Percentiles rank a stretch among this genome's conserved stretches.
These are phyloP conservation scores for Pyrgus malvae DNA, from an alignment of 2,888 invertebrate genomes.

Conservation along the genomic window DNA sequence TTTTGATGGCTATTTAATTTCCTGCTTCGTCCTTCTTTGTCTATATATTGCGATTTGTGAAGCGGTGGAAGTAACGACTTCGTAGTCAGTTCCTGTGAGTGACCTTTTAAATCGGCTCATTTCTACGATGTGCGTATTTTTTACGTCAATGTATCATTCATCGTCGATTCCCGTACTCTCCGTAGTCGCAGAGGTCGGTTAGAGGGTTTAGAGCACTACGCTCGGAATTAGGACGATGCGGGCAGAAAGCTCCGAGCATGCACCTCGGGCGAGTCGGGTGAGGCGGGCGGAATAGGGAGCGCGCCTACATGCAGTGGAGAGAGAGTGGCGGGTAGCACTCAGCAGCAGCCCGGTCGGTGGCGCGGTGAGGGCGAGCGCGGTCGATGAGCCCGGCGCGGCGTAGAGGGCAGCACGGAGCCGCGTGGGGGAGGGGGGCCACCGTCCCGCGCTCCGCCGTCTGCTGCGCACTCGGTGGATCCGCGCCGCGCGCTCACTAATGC, in stretches of 20 bases:
- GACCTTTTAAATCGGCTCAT: too few species aligned
- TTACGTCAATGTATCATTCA: slow-evolving; percentile 12
- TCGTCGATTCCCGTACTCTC: neutral
- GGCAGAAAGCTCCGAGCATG: slow-evolving; percentile 19
- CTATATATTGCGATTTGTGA: too few species aligned
- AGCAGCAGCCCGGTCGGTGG: slow-evolving; percentile 41
- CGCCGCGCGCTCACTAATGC: slow-evolving; percentile 81
- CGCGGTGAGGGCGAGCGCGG: slow-evolving; percentile 73
- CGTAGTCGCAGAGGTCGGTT: neutral
- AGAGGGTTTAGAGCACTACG: neutral
- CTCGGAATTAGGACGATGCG: slow-evolving; percentile 15
- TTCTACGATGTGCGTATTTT: neutral
- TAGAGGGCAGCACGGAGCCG: slow-evolving; percentile 60
- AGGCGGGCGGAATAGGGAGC: slow-evolving; percentile 42
- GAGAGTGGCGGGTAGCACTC: slow-evolving; percentile 50
- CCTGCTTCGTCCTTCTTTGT: too few species aligned
- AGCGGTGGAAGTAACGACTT: too few species aligned
- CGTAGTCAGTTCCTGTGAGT: too few species aligned
- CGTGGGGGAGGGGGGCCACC: slow-evolving; percentile 53
- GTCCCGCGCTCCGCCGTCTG: slow-evolving; percentile 57
- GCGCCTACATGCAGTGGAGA: slow-evolving; percentile 50
- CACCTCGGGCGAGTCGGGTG: slow-evolving; percentile 23
- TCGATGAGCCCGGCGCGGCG: slow-evolving; percentile 72
- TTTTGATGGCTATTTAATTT: neutral
- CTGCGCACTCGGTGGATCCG: slow-evolving; percentile 69